phyloP scores from a whole-genome alignment of 2,888 invertebrate species.

The Saturnia pavonia region DNA sequence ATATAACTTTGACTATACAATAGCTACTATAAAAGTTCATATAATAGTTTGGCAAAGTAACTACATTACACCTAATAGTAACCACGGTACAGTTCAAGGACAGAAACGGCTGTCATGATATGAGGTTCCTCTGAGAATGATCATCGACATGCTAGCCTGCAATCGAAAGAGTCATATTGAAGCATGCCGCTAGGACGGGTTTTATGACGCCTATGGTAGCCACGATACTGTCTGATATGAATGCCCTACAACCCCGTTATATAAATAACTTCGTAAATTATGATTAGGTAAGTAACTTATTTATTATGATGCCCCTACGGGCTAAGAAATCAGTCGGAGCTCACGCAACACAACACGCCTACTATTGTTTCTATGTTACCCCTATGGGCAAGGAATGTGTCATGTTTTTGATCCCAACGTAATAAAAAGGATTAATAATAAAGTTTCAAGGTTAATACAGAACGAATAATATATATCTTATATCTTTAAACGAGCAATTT shows the following conservation, averaged over 20 bases:
- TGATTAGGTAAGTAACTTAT: not conserved
- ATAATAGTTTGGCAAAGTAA: too few relatives aligned
- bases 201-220: not conserved
- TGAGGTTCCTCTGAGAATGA: not conserved
- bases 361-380: conserved; percentile 22
- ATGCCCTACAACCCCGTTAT: not conserved
- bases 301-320: conserved; percentile 7
- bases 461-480: too few relatives aligned
- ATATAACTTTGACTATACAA: too few relatives aligned
- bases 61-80: too few relatives aligned
- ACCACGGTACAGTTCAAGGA: too few relatives aligned
- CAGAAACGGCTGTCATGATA: too few relatives aligned
- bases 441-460: not conserved
- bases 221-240: not conserved
- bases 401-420: not conserved
- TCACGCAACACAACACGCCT: conserved; percentile 18
- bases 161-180: not conserved
- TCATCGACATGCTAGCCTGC: too few relatives aligned
- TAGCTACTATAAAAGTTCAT: too few relatives aligned
- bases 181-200: not conserved
- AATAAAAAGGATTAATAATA: not conserved
- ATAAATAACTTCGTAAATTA: conserved; percentile 21
- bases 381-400: not conserved
- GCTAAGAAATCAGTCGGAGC: not conserved
- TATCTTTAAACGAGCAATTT: not conserved